Evolutionary conservation across 2,113 vertebrate genomes (phyloP).

Genomic region (Phasianus colchicus): DNA sequence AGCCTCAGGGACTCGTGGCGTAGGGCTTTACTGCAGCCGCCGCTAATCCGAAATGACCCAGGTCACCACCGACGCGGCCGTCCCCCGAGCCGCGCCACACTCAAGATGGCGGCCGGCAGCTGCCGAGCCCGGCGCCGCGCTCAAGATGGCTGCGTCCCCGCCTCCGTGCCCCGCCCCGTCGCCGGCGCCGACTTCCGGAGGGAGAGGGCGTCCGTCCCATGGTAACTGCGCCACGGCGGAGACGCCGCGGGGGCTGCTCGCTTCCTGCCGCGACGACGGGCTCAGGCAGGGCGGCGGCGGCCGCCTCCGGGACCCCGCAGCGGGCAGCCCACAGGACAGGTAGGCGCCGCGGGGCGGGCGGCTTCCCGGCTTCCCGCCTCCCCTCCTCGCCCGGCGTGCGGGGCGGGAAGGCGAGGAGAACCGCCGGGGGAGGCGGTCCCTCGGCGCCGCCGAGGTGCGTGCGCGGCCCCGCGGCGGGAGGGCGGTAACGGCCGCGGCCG

Average conservation of each 20-base stretch:
- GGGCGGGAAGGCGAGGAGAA: background rate
- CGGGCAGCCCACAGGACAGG: background rate
- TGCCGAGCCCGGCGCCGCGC: background rate
- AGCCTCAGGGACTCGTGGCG: background rate
- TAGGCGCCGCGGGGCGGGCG: background rate
- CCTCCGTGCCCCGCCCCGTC: background rate
- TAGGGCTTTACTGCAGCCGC: background rate
- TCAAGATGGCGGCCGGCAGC: background rate
- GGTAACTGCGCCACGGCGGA: slow-evolving; percentile 62
- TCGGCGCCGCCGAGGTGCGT: too few species aligned
- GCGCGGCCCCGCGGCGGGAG: too few species aligned
- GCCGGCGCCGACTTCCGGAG: slow-evolving; percentile 61
- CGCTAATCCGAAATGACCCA: too few species aligned
- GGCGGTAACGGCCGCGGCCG: background rate
- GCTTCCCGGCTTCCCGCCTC: too few species aligned
- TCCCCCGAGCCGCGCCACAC: background rate
- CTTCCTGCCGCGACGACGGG: slow-evolving; percentile 17
- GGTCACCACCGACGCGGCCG: background rate
- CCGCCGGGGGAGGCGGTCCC: background rate
- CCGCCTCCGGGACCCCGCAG: background rate
- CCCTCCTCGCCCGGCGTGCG: too few species aligned
- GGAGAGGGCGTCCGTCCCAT: slow-evolving; percentile 60
- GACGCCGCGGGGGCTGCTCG: slow-evolving; percentile 18
- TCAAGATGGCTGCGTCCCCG: slow-evolving; percentile 31
- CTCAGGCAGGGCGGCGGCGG: background rate